A percentile compares a stretch with the other conserved stretches of the same genome.
phyloP scores from a whole-genome alignment of 2,888 invertebrate species.

The Oligia latruncula region DNA sequence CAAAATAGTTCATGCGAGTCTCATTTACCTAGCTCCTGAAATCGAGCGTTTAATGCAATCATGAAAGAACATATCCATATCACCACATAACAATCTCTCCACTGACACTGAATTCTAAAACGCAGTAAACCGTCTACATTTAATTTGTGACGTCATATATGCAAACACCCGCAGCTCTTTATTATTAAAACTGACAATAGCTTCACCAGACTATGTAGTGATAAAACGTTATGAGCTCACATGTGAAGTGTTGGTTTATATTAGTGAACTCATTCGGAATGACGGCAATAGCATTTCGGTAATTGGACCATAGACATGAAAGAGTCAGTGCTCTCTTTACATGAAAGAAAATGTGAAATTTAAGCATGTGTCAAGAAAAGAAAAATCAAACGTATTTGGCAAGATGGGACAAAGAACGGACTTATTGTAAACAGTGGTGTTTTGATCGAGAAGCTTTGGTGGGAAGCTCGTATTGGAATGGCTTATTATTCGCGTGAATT shows the following conservation, averaged over 20 bases:
- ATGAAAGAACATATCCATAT: background rate
- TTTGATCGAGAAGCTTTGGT: background rate
- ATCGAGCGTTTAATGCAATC: background rate
- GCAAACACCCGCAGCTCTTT: slow-evolving; percentile 1
- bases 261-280: slow-evolving; percentile 30
- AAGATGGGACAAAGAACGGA: background rate
- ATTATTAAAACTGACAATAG: slow-evolving; percentile 25
- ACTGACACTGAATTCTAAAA: background rate
- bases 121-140: background rate
- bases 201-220: slow-evolving; percentile 9
- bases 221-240: slow-evolving; percentile 25
- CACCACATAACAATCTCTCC: background rate
- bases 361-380: background rate
- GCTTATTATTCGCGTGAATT: background rate
- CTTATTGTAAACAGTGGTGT: background rate
- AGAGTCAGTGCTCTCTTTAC: slow-evolving; percentile 8
- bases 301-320: background rate
- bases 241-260: background rate
- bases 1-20: background rate
- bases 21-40: background rate
- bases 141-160: slow-evolving; percentile 21
- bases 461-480: background rate
- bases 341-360: background rate
- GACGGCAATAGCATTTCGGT: background rate
- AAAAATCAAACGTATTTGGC: background rate